These are phyloP conservation scores for Neopelma chrysocephalum DNA, from an alignment of 2,797 vertebrate genomes.

Conservation along the genomic window DNA sequence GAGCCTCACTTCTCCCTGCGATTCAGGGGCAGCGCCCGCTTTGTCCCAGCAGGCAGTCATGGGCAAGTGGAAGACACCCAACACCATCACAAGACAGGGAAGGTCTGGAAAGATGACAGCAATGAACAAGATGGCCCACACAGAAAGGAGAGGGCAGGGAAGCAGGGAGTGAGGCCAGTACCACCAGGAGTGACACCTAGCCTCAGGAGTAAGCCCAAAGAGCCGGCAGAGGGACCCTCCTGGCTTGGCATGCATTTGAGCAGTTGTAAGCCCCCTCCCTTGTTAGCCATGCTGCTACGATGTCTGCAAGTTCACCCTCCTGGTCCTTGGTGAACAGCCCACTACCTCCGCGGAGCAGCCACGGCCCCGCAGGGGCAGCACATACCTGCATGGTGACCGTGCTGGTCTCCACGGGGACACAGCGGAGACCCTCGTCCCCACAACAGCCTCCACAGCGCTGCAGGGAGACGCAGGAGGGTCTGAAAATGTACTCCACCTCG, in stretches of 20 bases:
- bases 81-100: background rate
- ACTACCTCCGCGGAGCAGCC: rapidly evolving
- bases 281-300: background rate
- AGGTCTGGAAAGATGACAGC: background rate
- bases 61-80: background rate
- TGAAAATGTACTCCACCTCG: slow-evolving; percentile 91
- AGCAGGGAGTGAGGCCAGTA: background rate
- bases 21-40: background rate
- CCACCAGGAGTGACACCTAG: background rate
- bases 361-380: rapidly evolving
- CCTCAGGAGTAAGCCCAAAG: background rate
- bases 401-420: slow-evolving; percentile 81
- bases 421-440: slow-evolving; percentile 89
- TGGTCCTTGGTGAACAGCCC: rapidly evolving
- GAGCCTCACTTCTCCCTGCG: rapidly evolving
- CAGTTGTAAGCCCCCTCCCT: background rate
- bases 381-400: slow-evolving; percentile 92
- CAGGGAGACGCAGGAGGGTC: slow-evolving; percentile 90
- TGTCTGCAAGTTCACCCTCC: background rate
- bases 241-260: background rate
- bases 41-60: background rate
- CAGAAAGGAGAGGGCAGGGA: background rate
- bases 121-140: background rate
- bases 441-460: slow-evolving; percentile 92
- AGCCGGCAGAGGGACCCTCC: background rate